phyloP scores from a whole-genome alignment of 2,113 vertebrate genomes.

The Jacana jacana region DNA sequence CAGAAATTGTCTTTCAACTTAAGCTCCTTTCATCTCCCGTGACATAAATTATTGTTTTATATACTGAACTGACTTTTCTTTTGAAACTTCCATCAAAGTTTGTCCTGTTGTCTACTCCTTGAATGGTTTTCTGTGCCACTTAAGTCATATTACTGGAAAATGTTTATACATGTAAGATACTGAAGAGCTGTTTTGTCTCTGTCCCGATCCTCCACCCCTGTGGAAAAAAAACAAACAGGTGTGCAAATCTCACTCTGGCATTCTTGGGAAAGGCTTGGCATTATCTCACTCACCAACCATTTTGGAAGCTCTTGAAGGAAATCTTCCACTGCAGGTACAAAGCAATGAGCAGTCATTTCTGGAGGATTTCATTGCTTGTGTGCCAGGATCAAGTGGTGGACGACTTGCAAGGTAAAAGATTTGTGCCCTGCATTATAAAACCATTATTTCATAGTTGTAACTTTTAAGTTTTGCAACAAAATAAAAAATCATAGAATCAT shows the following conservation, averaged over 20 bases:
- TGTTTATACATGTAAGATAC: neutral
- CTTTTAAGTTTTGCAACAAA: neutral
- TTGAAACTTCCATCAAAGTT: neutral
- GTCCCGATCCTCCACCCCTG: neutral
- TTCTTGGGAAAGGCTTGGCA: conserved; percentile 95
- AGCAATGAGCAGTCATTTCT: conserved; percentile 98
- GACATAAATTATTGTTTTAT: neutral
- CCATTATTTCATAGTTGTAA: neutral
- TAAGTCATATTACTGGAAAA: neutral
- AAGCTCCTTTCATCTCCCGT: neutral
- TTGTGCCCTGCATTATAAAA: neutral
- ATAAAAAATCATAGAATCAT: too few relatives aligned
- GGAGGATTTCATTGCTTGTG: conserved; percentile 97
- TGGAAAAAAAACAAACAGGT: conserved; percentile 73
- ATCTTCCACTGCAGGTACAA: conserved; percentile 92
- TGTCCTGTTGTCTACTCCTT: neutral
- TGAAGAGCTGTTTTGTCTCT: neutral
- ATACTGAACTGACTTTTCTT: neutral
- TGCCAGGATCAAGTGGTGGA: conserved; percentile 93
- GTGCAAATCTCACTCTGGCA: conserved; percentile 93
- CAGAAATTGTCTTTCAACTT: neutral
- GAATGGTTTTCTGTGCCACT: neutral
- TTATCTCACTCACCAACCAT: conserved; percentile 96
- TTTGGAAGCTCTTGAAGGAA: conserved; percentile 94
- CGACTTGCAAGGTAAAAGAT: conserved; percentile 88